These are phyloP conservation scores for Cyanoderma ruficeps DNA, from an alignment of 2,113 vertebrate species.

Conservation along the genomic window DNA sequence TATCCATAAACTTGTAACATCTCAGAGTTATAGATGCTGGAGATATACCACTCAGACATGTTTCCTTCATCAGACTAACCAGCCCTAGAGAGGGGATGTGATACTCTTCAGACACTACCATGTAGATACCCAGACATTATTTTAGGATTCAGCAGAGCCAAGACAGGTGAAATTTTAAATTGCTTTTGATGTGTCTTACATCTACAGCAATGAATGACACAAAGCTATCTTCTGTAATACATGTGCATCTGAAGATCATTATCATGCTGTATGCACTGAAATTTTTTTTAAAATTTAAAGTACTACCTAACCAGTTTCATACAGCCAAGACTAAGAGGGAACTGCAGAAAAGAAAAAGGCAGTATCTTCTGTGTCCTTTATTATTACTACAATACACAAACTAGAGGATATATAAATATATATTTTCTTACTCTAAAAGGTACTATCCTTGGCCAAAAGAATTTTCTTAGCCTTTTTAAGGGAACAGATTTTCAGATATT, in stretches of 20 bases:
- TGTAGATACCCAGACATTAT: not conserved
- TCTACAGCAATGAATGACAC: not conserved
- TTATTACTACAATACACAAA: not conserved
- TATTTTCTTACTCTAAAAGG: not conserved
- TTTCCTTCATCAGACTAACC: not conserved
- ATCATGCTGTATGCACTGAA: not conserved
- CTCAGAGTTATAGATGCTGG: not conserved
- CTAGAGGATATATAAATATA: not conserved
- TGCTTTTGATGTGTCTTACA: conserved; percentile 1
- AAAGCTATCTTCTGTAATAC: not conserved
- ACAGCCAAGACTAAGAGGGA: not conserved
- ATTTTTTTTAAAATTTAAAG: not conserved
- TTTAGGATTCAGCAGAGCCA: not conserved
- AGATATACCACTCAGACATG: not conserved
- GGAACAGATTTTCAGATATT: not conserved
- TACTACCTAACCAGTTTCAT: not conserved
- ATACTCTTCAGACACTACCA: not conserved
- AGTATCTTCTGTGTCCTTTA: not conserved
- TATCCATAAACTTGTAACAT: not conserved
- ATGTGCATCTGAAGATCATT: not conserved
- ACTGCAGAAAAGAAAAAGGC: not conserved
- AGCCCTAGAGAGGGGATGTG: not conserved
- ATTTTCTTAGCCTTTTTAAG: not conserved
- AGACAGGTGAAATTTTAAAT: not conserved
- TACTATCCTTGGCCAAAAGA: not conserved